Base-by-base conservation (phyloP, 1,140 invertebrate species). In the Drosophila pseudoobscura region DNA sequence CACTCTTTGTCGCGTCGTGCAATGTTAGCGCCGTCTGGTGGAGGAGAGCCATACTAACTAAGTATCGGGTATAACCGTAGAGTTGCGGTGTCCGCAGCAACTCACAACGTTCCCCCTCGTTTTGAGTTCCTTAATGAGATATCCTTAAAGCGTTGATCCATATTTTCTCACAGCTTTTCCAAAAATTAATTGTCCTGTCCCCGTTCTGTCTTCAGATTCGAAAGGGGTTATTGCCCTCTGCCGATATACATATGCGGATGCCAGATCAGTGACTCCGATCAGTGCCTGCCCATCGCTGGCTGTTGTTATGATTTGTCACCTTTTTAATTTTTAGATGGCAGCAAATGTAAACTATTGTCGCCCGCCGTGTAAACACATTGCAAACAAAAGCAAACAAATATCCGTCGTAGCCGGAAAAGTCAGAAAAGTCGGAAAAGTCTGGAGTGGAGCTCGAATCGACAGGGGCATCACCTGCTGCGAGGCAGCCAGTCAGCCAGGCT, bases 251-350 rank as follows among this genome's bases (percentile, higher is more conserved):
- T 24, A 5, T 26, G 3, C 24, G 5, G 24, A 26, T 26, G 0
- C 24, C 4, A 26, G 24, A 39, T 13, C 44, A 17, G 35, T 52
- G 61, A 39, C 44, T 17, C 68, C 58, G 63, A 4, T 11, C 35
- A 1, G 9, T 11, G 35, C 9, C 9, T 11, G 9, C 0, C 20
- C 20, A 11, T 39, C 9, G 8, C 31, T 24, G 64, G 39, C 35
- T 76, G 78, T 82, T 82, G 78, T 82, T 82, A 80, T 82, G 78
- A 82, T 80, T 82, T 82, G 78, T 82, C 78, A 82, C 78, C 78
- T 82, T 82, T 80, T 80, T 73, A 80, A 45, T 80, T 82, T 82
- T 82, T 82, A 77, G 78, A 76, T 80, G 78, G 73, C 78, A 80
- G 78, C 78, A 68, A 82, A 82, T 80, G 78, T 82, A 82, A 82